A percentile compares a stretch with the other conserved stretches of the same genome.
These are phyloP conservation scores for Garrulus glandarius DNA, from an alignment of 2,797 vertebrate species.

Conservation along the genomic window DNA sequence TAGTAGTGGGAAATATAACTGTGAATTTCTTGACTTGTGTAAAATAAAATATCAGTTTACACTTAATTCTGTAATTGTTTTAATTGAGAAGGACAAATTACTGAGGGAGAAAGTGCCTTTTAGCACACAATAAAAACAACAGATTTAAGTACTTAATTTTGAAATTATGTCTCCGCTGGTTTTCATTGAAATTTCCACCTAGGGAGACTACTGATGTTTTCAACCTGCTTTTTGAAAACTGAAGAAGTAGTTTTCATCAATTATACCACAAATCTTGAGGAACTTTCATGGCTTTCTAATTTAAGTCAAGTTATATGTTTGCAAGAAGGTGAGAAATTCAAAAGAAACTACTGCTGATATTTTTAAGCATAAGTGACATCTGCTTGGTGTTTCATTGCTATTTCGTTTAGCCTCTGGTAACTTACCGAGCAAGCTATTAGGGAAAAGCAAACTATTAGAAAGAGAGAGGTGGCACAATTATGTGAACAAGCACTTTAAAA, in stretches of 20 bases:
- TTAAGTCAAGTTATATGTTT: background rate
- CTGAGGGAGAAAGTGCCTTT: background rate
- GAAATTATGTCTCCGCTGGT: background rate
- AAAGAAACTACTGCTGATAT: background rate
- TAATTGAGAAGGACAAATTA: background rate
- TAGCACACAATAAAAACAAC: background rate
- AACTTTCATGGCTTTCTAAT: background rate
- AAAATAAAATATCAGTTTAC: background rate
- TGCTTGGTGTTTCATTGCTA: background rate
- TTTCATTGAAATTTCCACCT: background rate
- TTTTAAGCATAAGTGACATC: background rate
- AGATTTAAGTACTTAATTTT: background rate
- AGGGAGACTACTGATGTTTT: background rate
- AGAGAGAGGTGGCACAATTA: background rate
- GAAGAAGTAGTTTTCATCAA: background rate
- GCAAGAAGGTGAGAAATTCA: background rate
- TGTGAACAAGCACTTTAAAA: background rate
- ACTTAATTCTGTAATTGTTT: slow-evolving; percentile 17
- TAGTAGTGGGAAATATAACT: background rate
- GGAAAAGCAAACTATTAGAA: background rate
- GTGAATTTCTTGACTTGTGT: background rate
- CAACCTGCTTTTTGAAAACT: background rate
- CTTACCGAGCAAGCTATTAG: background rate
- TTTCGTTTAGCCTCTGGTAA: background rate
- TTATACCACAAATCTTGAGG: background rate